These are phyloP conservation scores for Spilarctia lutea DNA, from an alignment of 2,888 invertebrate genomes.

Conservation along the genomic window DNA sequence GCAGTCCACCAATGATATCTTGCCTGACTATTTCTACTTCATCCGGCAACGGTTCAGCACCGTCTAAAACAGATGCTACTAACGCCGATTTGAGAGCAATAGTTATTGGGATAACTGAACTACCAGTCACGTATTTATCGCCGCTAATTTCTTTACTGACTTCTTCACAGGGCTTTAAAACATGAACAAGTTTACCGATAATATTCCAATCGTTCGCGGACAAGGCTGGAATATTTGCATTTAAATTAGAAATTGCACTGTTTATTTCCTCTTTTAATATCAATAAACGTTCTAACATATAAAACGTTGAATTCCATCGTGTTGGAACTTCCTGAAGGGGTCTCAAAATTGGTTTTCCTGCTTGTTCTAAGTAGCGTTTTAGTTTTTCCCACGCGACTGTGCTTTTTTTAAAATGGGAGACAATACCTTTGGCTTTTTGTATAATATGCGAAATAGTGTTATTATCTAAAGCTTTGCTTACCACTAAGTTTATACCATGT, in stretches of 20 bases:
- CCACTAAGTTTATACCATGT: constrained; percentile 8
- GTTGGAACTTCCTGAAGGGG: constrained; percentile 26
- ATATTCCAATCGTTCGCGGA: constrained; percentile 14
- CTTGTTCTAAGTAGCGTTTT: constrained; percentile 7
- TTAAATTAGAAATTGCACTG: constrained; percentile 26
- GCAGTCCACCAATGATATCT: too few relatives aligned
- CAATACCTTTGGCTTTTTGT: too few relatives aligned
- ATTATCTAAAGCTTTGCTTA: too few relatives aligned
- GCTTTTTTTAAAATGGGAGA: constrained; percentile 25
- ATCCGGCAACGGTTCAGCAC: too few relatives aligned
- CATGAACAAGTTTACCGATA: not conserved
- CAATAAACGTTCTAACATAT: constrained; percentile 28
- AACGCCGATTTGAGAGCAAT: too few relatives aligned
- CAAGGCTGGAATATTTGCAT: constrained; percentile 12
- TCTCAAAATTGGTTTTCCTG: constrained; percentile 14
- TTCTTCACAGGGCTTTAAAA: constrained; percentile 18
- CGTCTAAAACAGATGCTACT: too few relatives aligned
- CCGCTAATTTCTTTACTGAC: constrained; percentile 11
- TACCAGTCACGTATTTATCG: constrained; percentile 12
- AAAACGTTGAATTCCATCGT: constrained; percentile 31
- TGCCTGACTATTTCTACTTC: too few relatives aligned
- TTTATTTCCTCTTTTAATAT: constrained; percentile 22
- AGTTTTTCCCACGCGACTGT: constrained; percentile 21
- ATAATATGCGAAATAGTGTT: too few relatives aligned
- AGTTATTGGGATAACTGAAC: too few relatives aligned